phyloP scores from a whole-genome alignment of 2,113 vertebrate genomes.

The Acanthochromis polyacanthus region DNA sequence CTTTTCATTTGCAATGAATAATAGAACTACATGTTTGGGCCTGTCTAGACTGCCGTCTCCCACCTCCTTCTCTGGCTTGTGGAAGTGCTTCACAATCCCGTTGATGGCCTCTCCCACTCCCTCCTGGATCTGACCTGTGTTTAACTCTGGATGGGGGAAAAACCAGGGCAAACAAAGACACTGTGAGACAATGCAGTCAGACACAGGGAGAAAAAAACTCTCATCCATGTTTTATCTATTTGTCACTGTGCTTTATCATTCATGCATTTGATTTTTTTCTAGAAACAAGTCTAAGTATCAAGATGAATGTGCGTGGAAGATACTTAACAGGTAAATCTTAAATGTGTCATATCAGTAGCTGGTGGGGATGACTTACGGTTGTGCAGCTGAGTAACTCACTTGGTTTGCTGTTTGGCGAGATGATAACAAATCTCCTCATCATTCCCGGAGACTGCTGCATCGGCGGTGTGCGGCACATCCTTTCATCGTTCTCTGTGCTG shows the following conservation, averaged over 20 bases:
- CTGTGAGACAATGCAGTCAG: slow-evolving; percentile 24
- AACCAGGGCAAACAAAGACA: slow-evolving; percentile 38
- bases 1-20: slow-evolving; percentile 71
- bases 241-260: slow-evolving; percentile 1
- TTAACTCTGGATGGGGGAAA: slow-evolving; percentile 88
- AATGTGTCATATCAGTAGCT: too few relatives aligned
- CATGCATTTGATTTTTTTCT: background rate
- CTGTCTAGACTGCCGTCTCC: slow-evolving; percentile 76
- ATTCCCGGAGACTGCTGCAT: slow-evolving; percentile 98
- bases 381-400: slow-evolving; percentile 84
- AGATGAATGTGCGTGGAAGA: too few relatives aligned
- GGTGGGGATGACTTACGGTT: too few relatives aligned
- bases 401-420: slow-evolving; percentile 97
- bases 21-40: slow-evolving; percentile 68
- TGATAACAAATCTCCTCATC: slow-evolving; percentile 97
- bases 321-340: background rate
- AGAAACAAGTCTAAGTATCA: too few relatives aligned
- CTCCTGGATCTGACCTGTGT: slow-evolving; percentile 99
- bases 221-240: slow-evolving; percentile 10
- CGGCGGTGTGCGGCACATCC: slow-evolving; percentile 94
- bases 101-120: slow-evolving; percentile 99
- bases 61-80: slow-evolving; percentile 99
- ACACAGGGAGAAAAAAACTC: background rate
- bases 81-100: slow-evolving; percentile 98
- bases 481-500: slow-evolving; percentile 91